Evolutionary conservation across 2,797 vertebrate genomes (phyloP).

Genomic region (Darevskia nairensis): DNA sequence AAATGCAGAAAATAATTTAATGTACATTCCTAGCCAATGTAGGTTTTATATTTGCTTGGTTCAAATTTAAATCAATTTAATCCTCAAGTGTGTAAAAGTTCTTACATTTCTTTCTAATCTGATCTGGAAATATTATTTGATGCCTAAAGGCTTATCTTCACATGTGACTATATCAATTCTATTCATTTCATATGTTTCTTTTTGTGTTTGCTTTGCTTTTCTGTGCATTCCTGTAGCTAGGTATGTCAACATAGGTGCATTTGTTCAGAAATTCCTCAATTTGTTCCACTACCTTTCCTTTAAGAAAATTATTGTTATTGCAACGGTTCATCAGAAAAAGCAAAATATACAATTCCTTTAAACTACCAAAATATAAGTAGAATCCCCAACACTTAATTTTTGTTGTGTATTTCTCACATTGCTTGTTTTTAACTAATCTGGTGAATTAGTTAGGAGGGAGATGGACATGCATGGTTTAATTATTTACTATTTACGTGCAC

Average conservation of each 20-base stretch:
- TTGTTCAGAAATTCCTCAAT: slow-evolving; percentile 1
- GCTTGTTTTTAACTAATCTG: slow-evolving; percentile 43
- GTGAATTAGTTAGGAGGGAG: slow-evolving; percentile 52
- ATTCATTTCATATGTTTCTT: background rate
- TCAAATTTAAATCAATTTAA: background rate
- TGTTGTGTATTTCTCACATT: slow-evolving; percentile 22
- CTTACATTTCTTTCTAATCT: background rate
- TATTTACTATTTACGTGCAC: slow-evolving; percentile 47
- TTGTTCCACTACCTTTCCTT: slow-evolving; percentile 23
- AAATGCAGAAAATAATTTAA: background rate
- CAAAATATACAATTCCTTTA: slow-evolving; percentile 3
- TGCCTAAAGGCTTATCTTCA: background rate
- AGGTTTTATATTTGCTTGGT: background rate
- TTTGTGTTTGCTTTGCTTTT: background rate
- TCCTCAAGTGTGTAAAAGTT: background rate
- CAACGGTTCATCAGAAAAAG: slow-evolving; percentile 21
- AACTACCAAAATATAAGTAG: background rate
- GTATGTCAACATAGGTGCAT: background rate
- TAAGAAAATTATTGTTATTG: fast-evolving
- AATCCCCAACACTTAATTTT: background rate
- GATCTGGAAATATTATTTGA: background rate
- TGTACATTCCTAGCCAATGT: background rate
- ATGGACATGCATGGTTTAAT: background rate
- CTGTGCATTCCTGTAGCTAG: background rate
- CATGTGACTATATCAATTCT: background rate